Conservation (phyloP, 2,888 invertebrate species). For the Diloba caeruleocephala region DNA sequence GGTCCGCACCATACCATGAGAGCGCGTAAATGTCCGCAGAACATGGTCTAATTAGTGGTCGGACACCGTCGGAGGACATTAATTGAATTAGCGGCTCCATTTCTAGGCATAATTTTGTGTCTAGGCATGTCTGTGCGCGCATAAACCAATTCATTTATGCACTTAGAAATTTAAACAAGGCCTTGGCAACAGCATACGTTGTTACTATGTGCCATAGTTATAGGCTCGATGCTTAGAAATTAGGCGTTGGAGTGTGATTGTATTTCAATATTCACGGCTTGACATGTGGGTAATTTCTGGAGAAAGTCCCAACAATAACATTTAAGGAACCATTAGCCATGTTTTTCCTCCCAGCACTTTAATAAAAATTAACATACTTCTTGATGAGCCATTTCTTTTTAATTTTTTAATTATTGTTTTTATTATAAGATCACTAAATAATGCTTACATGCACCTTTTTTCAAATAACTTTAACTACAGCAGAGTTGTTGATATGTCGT, state of each 20-base stretch:
- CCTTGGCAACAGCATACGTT: background rate
- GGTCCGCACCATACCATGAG: constrained; percentile 23
- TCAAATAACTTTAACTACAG: too few relatives aligned
- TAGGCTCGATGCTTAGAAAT: background rate
- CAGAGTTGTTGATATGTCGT: too few relatives aligned
- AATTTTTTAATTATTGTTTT: too few relatives aligned
- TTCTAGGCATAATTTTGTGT: constrained; percentile 21
- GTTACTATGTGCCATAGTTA: background rate
- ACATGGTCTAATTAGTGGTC: constrained; percentile 39
- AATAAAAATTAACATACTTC: too few relatives aligned
- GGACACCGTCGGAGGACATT: constrained; percentile 17
- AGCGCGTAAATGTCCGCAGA: constrained; percentile 37
- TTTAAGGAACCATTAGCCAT: too few relatives aligned
- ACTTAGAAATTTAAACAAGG: constrained; percentile 8
- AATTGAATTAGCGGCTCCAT: constrained; percentile 37
- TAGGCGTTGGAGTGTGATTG: background rate
- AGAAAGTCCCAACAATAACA: too few relatives aligned
- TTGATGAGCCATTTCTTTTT: too few relatives aligned
- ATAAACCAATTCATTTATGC: constrained; percentile 19
- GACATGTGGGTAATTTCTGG: too few relatives aligned
- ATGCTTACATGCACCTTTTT: too few relatives aligned
- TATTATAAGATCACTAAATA: too few relatives aligned
- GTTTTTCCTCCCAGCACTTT: too few relatives aligned
- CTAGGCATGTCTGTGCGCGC: constrained; percentile 16
- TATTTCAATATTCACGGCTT: too few relatives aligned